Evolutionary conservation across 2,113 vertebrate species (phyloP), one percentile per base, ranked within the genome.

Genomic region (Rutilus rutilus): DNA sequence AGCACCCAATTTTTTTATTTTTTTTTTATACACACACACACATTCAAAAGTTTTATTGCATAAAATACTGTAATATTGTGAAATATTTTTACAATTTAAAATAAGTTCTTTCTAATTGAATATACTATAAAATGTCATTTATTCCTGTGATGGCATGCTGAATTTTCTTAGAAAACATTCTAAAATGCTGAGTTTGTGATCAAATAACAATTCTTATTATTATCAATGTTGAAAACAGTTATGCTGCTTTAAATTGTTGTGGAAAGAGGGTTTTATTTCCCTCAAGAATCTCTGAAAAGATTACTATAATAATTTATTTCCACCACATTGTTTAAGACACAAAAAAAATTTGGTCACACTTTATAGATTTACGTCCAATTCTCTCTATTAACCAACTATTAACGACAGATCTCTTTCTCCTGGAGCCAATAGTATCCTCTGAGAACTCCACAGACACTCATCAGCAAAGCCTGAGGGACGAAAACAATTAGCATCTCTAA

Each of bases 401-500:
- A 57, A 57, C 19, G 8, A 21, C 2, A 19, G 39, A 39, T 42
- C 39, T 42, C 39, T 42, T 42, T 42, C 39, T 42, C 39, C 39
- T 42, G 39, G 39, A 42, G 36, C 36, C 36, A 39, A 39, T 7
- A 7, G 36, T 39, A 7, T 39, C 36, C 36, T 39, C 36, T 39
- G 36, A 39, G 39, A 42, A 42, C 30, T 71, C 65, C 50, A 57
- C 27, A 83, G 65, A 59, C 47, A 59, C 82, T 50, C 67, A 83
- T 74, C 50, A 83, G 76, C 89, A 83, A 59, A 74, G 57, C 78
- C 87, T 88, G 90, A 94, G 90, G 93, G 92, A 94, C 93, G 91
- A 95, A 93, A 94, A 94, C 93, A 93, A 94, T 93, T 93, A 94
- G 91, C 92, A 90, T 89, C 88, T 87, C 88, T 94, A 95, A 95